Base-by-base conservation (phyloP, 2,888 invertebrate genomes). In the Mayetiola destructor region DNA sequence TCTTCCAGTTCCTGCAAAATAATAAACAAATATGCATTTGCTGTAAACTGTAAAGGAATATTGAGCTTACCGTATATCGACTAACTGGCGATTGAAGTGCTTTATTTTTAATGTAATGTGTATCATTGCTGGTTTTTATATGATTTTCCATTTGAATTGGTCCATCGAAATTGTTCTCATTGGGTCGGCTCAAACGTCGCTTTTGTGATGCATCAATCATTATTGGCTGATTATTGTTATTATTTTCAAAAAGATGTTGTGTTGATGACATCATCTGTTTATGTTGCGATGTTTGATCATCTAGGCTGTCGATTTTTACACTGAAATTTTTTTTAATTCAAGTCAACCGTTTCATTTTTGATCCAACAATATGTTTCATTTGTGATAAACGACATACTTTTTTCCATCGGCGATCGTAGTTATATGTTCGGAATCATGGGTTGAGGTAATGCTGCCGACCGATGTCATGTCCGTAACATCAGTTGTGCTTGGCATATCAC, bases 391-490 rank as follows among this genome's bases (percentile, higher is more conserved):
- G n/a, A n/a, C n/a, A n/a, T 59, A 60, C 59, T 37, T 57, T 60
- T 59, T 59, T 53, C 56, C 56, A 32, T 59, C 57, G 2, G 61
- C 32, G 20, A 69, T 67, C 58, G 69, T 67, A 2, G 70, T 67
- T 59, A 68, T 68, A 56, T 75, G 75, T 64, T 80, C 77, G 53
- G 77, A 79, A 0, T 79, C 80, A 40, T 80, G 80, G 0, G 80
- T 80, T 0, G 80, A 80, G 23, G 82, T 84, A 4, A 84, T 74
- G 62, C 84, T 84, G 68, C 84, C 84, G 35, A 84, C 76, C 1
- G 84, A 84, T 8, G 84, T 85, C 56, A 84, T 77, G 64, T 84
- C 84, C 61, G 82, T 83, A 16, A 82, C 82, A 72, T 84, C 84
- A 73, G 72, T 73, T 27, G 72, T 70, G 59, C 72, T 73, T 8